Conservation (phyloP, 2,888 invertebrate species). For the Chymomyza fuscimana region DNA sequence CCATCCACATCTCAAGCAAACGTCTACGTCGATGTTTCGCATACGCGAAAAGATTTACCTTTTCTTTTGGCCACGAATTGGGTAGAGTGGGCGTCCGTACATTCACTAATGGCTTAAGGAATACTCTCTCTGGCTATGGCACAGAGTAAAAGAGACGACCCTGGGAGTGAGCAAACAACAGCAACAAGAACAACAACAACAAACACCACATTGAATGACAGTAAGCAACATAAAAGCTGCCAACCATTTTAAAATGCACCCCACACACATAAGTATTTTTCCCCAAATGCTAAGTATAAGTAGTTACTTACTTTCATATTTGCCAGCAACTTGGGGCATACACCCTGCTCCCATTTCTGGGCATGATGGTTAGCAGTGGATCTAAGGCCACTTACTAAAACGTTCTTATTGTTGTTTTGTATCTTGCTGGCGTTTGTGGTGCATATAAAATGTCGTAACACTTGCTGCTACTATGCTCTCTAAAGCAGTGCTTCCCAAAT, state of each 20-base stretch:
- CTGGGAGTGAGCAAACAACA: too few relatives aligned
- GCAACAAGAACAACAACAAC: too few relatives aligned
- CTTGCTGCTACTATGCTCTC: not conserved
- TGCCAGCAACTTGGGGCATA: not conserved
- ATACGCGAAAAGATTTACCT: too few relatives aligned
- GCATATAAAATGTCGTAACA: not conserved
- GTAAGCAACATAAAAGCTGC: not conserved
- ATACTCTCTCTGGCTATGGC: conserved; percentile 1
- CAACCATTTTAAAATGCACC: not conserved
- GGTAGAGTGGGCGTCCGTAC: not conserved
- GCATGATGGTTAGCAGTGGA: not conserved
- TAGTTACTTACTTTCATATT: not conserved
- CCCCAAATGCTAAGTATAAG: not conserved
- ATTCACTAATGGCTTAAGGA: not conserved
- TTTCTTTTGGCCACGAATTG: too few relatives aligned
- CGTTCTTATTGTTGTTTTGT: not conserved
- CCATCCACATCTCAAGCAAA: not conserved
- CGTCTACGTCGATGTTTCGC: not conserved
- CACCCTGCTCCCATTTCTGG: not conserved
- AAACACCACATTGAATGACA: not conserved
- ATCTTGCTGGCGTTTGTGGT: not conserved
- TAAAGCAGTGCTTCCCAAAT: not conserved
- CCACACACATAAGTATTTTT: not conserved
- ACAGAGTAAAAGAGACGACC: not conserved
- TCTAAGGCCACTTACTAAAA: not conserved